A percentile compares a stretch with the other conserved stretches of the same genome.
Evolutionary conservation across 2,113 vertebrate species (phyloP).

Genomic region (Puffinus mauretanicus): DNA sequence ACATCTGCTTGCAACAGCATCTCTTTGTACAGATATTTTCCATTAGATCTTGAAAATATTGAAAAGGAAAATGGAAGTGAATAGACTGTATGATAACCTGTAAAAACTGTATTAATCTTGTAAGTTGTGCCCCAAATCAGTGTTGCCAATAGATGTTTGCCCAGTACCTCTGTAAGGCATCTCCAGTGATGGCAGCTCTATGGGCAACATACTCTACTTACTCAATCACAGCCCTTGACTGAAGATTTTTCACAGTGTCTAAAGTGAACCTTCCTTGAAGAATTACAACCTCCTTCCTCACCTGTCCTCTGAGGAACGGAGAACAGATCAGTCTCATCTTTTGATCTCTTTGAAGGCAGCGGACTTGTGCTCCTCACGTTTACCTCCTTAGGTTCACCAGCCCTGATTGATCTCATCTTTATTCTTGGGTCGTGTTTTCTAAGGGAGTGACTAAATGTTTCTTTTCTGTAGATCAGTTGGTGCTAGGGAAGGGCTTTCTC

Average conservation of each 20-base stretch:
- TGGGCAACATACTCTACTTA: fast-evolving
- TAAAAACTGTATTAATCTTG: neutral
- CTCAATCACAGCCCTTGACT: neutral
- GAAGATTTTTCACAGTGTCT: neutral
- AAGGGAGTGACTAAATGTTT: neutral
- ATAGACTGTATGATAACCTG: neutral
- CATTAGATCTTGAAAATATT: neutral
- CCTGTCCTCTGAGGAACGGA: neutral
- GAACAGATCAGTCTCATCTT: neutral
- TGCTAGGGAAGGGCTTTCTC: neutral
- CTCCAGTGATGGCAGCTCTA: neutral
- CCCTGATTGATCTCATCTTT: neutral
- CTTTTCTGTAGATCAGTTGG: neutral
- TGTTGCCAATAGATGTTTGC: neutral
- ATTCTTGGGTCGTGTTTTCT: neutral
- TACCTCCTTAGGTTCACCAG: neutral
- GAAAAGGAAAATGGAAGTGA: neutral
- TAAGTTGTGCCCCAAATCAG: neutral
- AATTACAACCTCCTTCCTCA: neutral
- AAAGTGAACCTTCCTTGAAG: neutral
- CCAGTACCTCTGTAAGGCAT: fast-evolving
- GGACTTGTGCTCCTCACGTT: neutral
- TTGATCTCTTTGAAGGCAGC: fast-evolving
- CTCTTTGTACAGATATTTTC: neutral
- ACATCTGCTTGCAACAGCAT: neutral